Percentiles rank a stretch among this genome's conserved stretches.
These are phyloP conservation scores for Halictus quadricinctus DNA, from an alignment of 2,888 invertebrate genomes.

Conservation along the genomic window DNA sequence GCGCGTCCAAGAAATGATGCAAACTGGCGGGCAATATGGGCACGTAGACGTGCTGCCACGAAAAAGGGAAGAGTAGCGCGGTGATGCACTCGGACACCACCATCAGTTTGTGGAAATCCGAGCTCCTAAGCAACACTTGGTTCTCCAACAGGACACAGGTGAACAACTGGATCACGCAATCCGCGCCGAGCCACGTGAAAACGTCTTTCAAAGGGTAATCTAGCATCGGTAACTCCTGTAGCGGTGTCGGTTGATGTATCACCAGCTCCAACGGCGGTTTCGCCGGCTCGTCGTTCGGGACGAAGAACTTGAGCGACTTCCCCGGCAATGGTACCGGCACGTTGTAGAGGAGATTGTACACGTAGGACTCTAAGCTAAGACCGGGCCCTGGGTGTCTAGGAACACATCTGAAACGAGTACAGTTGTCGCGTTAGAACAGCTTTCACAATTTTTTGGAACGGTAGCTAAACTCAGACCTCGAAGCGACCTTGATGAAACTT, in stretches of 20 bases:
- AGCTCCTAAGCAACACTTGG: slow-evolving; percentile 96
- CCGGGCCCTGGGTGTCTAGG: slow-evolving; percentile 90
- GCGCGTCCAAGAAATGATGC: slow-evolving; percentile 98
- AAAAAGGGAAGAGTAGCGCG: slow-evolving; percentile 95
- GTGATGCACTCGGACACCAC: slow-evolving; percentile 97
- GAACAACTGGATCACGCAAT: slow-evolving; percentile 95
- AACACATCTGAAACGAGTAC: slow-evolving; percentile 86
- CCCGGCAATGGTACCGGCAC: slow-evolving; percentile 95
- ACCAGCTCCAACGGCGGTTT: slow-evolving; percentile 83
- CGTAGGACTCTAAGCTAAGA: slow-evolving; percentile 95
- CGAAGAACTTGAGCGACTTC: slow-evolving; percentile 87
- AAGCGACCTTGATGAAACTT: too few species aligned
- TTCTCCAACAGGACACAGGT: slow-evolving; percentile 98
- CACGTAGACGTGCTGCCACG: slow-evolving; percentile 99
- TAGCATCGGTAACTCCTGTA: slow-evolving; percentile 94
- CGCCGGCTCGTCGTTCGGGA: slow-evolving; percentile 80
- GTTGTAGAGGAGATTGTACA: slow-evolving; percentile 97
- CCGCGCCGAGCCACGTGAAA: slow-evolving; percentile 94
- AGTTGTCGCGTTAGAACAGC: not conserved
- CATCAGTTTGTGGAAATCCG: slow-evolving; percentile 98
- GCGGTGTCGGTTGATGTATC: slow-evolving; percentile 90
- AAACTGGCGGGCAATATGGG: slow-evolving; percentile 97
- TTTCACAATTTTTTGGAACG: too few species aligned
- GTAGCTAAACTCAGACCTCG: too few species aligned
- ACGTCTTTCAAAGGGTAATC: slow-evolving; percentile 96